Percentiles rank a stretch among this genome's conserved stretches.
phyloP scores from a whole-genome alignment of 2,797 vertebrate genomes.

The Saguinus oedipus region DNA sequence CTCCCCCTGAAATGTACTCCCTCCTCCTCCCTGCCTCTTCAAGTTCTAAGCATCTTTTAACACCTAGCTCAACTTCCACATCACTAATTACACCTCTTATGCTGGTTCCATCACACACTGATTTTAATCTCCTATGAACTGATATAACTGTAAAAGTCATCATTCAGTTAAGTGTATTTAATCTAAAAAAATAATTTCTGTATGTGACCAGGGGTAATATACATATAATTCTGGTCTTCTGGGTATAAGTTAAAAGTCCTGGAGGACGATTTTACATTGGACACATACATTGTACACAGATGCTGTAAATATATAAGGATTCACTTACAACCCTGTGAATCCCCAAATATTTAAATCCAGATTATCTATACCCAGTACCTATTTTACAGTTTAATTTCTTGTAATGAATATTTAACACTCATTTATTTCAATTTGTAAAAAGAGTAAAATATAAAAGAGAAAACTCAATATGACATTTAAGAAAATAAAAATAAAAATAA shows the following conservation, averaged over 20 bases:
- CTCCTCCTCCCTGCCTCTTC: slow-evolving; percentile 44
- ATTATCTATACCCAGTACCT: not conserved
- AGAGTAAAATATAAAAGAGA: not conserved
- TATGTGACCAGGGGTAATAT: not conserved
- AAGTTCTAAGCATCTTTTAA: slow-evolving; percentile 54
- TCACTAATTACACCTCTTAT: slow-evolving; percentile 50
- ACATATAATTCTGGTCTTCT: not conserved
- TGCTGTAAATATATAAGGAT: not conserved
- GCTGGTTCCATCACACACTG: not conserved
- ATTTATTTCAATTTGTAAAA: slow-evolving; percentile 7
- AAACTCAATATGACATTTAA: not conserved
- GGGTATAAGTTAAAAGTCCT: not conserved
- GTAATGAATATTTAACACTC: not conserved
- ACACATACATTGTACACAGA: not conserved
- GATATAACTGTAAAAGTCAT: not conserved
- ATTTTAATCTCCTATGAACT: not conserved
- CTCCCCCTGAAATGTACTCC: slow-evolving; percentile 38
- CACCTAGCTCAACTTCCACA: slow-evolving; percentile 36
- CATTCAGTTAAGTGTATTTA: not conserved
- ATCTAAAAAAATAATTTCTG: not conserved
- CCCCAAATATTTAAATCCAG: not conserved
- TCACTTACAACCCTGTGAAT: not conserved
- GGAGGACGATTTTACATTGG: not conserved
- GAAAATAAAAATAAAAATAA: not conserved
- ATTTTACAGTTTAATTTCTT: not conserved